Conservation (phyloP, 2,888 invertebrate species). For the Lordiphosa fenestrarum region DNA sequence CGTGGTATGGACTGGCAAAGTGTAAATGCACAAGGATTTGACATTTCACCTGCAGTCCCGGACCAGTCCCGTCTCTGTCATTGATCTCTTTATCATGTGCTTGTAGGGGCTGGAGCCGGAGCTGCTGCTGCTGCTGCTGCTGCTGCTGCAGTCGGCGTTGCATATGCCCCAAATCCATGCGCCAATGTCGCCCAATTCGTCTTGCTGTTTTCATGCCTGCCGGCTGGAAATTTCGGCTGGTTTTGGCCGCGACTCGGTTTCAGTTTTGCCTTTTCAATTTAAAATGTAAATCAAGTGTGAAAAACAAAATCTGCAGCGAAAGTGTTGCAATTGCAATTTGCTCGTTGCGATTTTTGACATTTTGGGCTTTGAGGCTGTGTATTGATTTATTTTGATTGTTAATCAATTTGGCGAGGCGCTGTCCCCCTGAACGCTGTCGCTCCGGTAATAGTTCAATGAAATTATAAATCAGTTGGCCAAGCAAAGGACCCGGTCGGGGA, state of each 20-base stretch:
- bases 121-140: conserved; percentile 5
- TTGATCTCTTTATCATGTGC: conserved; percentile 68
- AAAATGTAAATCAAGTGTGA: conserved; percentile 73
- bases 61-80: conserved; percentile 42
- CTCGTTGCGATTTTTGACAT: conserved; percentile 66
- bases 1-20: conserved; percentile 45
- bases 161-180: conserved; percentile 54
- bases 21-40: conserved; percentile 49
- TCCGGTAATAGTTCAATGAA: conserved; percentile 66
- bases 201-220: conserved; percentile 67
- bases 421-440: conserved; percentile 30
- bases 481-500: conserved; percentile 9
- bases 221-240: conserved; percentile 60
- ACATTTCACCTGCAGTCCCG: conserved; percentile 62
- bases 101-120: conserved; percentile 15
- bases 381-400: conserved; percentile 73
- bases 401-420: conserved; percentile 63
- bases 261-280: conserved; percentile 64
- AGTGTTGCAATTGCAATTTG: conserved; percentile 73
- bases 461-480: conserved; percentile 60
- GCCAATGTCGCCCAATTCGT: conserved; percentile 70
- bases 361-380: conserved; percentile 64
- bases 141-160: conserved; percentile 17
- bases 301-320: conserved; percentile 70
- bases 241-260: conserved; percentile 28